Conservation (phyloP, 2,113 vertebrate genomes). For the Neodon shergylaensis region DNA sequence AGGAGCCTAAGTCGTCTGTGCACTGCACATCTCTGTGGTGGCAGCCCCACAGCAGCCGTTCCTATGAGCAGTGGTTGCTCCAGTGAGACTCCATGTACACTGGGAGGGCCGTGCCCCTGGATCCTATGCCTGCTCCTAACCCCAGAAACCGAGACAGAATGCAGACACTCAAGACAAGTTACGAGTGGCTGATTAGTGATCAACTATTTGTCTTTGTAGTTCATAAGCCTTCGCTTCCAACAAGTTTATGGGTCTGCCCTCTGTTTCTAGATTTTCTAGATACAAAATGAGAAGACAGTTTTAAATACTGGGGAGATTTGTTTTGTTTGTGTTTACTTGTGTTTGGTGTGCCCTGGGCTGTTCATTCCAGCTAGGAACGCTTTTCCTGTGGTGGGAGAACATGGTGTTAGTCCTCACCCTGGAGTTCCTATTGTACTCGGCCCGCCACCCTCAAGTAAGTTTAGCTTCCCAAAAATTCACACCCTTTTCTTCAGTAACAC, state of each 20-base stretch:
- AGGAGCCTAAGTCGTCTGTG: not conserved
- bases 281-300: not conserved
- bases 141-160: not conserved
- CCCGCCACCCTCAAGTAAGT: not conserved
- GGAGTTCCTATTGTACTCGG: not conserved
- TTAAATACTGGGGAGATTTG: not conserved
- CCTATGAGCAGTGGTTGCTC: not conserved
- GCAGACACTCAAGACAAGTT: not conserved
- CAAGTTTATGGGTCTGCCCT: not conserved
- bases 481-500: not conserved
- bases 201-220: not conserved
- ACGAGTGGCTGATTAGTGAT: not conserved
- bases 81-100: not conserved
- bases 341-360: not conserved
- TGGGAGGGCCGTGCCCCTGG: not conserved
- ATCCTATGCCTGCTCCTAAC: not conserved
- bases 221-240: not conserved
- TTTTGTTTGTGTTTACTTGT: not conserved
- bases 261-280: too few species aligned
- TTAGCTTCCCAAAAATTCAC: not conserved
- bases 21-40: not conserved
- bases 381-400: not conserved
- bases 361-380: not conserved
- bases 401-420: not conserved
- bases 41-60: not conserved